Conservation (phyloP, 2,113 vertebrate genomes). For the Tychaedon coryphoeus region DNA sequence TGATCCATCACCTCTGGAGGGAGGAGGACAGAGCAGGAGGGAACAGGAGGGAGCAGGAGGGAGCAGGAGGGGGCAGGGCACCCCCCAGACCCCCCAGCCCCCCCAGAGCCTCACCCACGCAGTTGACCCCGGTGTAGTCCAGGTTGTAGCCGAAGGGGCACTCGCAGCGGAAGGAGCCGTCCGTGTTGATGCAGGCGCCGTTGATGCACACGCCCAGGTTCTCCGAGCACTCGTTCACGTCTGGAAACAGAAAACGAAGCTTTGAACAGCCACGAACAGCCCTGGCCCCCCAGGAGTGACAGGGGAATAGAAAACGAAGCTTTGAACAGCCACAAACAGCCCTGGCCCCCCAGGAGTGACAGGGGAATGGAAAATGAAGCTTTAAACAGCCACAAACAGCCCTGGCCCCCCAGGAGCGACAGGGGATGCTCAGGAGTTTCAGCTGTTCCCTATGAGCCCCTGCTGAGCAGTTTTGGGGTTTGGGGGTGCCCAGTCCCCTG, state of each 20-base stretch:
- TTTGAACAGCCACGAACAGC: rapidly evolving
- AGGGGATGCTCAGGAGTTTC: not conserved
- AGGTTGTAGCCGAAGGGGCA: conserved; percentile 92
- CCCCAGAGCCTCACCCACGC: conserved; percentile 78
- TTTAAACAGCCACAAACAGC: rapidly evolving
- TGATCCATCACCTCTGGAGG: rapidly evolving
- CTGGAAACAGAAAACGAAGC: conserved; percentile 35
- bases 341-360: not conserved
- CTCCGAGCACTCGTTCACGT: conserved; percentile 90
- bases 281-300: not conserved
- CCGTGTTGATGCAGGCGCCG: conserved; percentile 90
- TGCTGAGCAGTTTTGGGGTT: not conserved
- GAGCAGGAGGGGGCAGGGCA: not conserved
- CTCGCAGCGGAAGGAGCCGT: conserved; percentile 93
- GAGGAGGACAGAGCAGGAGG: rapidly evolving
- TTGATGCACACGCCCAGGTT: conserved; percentile 86
- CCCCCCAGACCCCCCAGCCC: not conserved
- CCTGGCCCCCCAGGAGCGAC: not conserved
- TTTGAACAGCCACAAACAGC: rapidly evolving
- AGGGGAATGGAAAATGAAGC: rapidly evolving
- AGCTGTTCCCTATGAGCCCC: not conserved
- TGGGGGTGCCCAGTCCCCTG: no score
- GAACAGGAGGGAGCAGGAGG: no score
- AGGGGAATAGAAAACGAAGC: not conserved
- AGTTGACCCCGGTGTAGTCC: conserved; percentile 88